A percentile compares a stretch with the other conserved stretches of the same genome.
Conservation (phyloP, 2,888 invertebrate genomes). For the Limnephilus rhombicus region DNA sequence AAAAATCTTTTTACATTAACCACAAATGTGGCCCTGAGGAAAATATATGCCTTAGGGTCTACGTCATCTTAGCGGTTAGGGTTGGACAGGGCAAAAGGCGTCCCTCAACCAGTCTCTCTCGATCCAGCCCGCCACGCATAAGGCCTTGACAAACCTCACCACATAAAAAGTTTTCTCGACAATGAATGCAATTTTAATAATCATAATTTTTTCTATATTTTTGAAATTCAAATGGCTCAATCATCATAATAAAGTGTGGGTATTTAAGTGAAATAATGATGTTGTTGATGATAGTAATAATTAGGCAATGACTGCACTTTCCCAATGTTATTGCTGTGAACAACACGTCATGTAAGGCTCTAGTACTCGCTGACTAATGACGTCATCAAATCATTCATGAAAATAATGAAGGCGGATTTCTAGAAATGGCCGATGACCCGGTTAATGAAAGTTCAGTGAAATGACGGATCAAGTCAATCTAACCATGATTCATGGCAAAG, state of each 20-base stretch:
- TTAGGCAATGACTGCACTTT: slow-evolving; percentile 18
- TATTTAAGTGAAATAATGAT: neutral
- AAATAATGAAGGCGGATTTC: slow-evolving; percentile 5
- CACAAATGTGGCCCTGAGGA: too few relatives aligned
- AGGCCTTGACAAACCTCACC: too few relatives aligned
- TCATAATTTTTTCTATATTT: neutral
- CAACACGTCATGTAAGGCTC: neutral
- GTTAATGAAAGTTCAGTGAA: neutral
- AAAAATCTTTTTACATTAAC: too few relatives aligned
- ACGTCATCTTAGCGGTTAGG: too few relatives aligned
- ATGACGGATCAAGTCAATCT: neutral
- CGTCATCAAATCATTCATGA: neutral
- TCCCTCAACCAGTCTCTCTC: too few relatives aligned
- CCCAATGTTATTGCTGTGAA: neutral
- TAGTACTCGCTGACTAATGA: neutral
- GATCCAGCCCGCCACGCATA: too few relatives aligned
- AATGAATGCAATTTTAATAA: too few relatives aligned
- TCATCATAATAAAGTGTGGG: neutral
- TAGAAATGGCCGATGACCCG: slow-evolving; percentile 32
- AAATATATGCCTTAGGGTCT: too few relatives aligned
- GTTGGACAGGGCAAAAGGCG: too few relatives aligned
- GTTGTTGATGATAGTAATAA: neutral
- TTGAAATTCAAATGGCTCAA: neutral
- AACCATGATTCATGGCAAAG: neutral
- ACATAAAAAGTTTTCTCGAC: too few relatives aligned